Percentiles rank a stretch among this genome's conserved stretches.
Evolutionary conservation across 2,113 vertebrate species (phyloP).

Genomic region (Pelodiscus sinensis): DNA sequence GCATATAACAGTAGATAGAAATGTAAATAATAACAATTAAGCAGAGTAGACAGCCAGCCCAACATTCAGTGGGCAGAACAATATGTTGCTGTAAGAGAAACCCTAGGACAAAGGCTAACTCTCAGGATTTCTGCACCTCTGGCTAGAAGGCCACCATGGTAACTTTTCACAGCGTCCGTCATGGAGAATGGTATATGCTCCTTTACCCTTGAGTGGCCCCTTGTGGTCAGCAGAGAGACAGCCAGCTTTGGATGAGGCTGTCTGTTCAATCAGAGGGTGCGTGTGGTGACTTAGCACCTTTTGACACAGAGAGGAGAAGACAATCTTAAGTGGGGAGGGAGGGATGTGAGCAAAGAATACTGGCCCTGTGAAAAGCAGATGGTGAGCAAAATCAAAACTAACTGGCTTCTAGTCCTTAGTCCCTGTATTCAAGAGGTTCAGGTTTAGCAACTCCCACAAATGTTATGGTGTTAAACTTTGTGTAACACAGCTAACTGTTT

Average conservation of each 20-base stretch:
- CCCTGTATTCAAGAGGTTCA: neutral
- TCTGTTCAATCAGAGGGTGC: neutral
- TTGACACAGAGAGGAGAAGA: neutral
- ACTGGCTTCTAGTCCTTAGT: neutral
- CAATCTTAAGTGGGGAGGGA: constrained; percentile 8
- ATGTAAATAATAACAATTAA: neutral
- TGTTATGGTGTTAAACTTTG: rapidly evolving
- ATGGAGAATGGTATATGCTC: neutral
- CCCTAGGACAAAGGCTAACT: neutral
- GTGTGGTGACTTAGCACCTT: constrained; percentile 39
- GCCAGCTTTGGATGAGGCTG: neutral
- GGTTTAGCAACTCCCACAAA: rapidly evolving
- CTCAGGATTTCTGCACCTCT: rapidly evolving
- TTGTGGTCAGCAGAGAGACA: neutral
- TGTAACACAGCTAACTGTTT: neutral
- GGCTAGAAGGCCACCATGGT: neutral
- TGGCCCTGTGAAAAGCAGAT: neutral
- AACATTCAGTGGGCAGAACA: rapidly evolving
- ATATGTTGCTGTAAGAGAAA: neutral
- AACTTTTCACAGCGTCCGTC: neutral
- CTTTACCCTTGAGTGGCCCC: constrained; percentile 34
- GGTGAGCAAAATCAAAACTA: constrained; percentile 1
- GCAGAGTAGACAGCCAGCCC: neutral
- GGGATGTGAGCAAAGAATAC: neutral
- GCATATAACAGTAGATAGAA: neutral